A percentile compares a stretch with the other conserved stretches of the same genome.
phyloP scores from a whole-genome alignment of 2,113 vertebrate species.

The Irena cyanogastra region DNA sequence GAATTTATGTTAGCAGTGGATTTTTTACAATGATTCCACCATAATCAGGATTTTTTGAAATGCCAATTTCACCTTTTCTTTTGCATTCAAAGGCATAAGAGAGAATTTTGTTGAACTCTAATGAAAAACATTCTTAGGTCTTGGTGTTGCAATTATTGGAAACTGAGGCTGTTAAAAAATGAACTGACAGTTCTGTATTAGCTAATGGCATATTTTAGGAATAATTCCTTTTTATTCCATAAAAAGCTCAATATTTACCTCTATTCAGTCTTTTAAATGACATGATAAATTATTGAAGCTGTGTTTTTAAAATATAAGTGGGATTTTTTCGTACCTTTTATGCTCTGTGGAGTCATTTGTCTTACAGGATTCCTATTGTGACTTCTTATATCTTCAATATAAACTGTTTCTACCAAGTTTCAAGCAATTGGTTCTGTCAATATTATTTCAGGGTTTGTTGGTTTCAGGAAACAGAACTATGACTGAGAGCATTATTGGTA shows the following conservation, averaged over 20 bases:
- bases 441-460: constrained; percentile 47
- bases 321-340: background rate
- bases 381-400: background rate
- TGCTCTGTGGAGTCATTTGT: constrained; percentile 12
- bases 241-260: background rate
- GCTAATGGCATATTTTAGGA: background rate
- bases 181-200: background rate
- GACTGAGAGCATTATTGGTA: background rate
- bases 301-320: background rate
- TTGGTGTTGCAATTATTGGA: background rate
- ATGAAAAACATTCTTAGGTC: background rate
- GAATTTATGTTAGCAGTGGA: background rate
- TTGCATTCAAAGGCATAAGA: background rate
- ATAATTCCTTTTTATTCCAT: background rate
- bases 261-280: background rate
- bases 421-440: constrained; percentile 18
- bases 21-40: background rate
- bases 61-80: background rate
- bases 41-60: background rate
- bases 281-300: background rate
- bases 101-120: background rate
- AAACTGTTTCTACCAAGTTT: constrained; percentile 23
- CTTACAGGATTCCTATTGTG: constrained; percentile 28
- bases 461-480: constrained; percentile 45
- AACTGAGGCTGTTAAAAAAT: background rate